Percentiles rank a stretch among this genome's conserved stretches.
Evolutionary conservation across 2,888 invertebrate species (phyloP).

Genomic region (Pandemis cinnamomeana): DNA sequence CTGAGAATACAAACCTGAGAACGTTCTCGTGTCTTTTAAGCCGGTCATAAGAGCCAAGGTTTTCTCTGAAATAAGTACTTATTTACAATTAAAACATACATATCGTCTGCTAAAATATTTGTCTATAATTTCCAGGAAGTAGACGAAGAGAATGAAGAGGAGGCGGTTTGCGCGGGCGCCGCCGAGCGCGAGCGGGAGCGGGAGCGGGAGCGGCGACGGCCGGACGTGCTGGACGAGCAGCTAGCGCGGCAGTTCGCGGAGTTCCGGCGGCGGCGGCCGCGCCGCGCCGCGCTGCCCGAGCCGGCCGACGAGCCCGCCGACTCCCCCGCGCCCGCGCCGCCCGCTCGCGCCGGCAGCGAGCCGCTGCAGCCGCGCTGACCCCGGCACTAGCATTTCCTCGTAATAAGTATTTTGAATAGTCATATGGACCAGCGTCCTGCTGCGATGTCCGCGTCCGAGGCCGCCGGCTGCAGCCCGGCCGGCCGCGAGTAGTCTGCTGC

Average conservation of each 20-base stretch:
- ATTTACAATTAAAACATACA: no score
- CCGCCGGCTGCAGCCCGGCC: no score
- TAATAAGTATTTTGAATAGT: constrained; percentile 1
- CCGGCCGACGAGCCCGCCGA: constrained; percentile 45
- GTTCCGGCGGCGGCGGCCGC: constrained; percentile 78
- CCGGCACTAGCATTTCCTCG: not conserved
- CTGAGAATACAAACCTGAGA: no score
- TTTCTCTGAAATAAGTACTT: no score
- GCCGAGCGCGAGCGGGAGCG: constrained; percentile 62
- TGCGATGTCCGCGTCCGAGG: no score
- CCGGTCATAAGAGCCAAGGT: no score
- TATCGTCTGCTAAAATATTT: not conserved
- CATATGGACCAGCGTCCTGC: not conserved
- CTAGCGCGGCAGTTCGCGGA: constrained; percentile 84
- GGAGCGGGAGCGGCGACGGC: constrained; percentile 65
- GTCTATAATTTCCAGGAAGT: constrained; percentile 82
- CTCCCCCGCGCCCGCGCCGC: constrained; percentile 26
- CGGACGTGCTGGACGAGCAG: constrained; percentile 79
- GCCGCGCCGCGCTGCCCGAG: constrained; percentile 55
- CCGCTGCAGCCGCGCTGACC: constrained; percentile 41
- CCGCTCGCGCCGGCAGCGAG: constrained; percentile 53
- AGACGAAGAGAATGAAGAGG: constrained; percentile 86
- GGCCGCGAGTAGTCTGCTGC: no score
- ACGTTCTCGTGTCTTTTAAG: no score
- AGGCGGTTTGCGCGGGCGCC: constrained; percentile 48